Evolutionary conservation across 2,797 vertebrate species (phyloP).

Genomic region (Melopsittacus undulatus): DNA sequence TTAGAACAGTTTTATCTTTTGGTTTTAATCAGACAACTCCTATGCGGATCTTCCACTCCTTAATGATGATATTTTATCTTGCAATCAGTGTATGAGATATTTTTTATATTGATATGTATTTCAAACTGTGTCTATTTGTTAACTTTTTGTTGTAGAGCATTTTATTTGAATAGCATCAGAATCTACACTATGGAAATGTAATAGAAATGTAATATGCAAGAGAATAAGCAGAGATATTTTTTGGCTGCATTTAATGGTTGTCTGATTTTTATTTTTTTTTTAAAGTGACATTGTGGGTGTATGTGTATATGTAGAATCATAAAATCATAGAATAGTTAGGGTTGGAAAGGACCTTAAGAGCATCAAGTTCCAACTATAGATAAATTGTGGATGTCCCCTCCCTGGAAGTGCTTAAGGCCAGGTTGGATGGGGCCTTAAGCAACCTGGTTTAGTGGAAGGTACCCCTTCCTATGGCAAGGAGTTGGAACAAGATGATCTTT

Average conservation of each 20-base stretch:
- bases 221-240: not conserved
- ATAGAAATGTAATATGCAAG: not conserved
- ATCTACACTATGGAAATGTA: not conserved
- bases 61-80: conserved; percentile 33
- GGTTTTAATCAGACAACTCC: conserved; percentile 15
- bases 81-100: not conserved
- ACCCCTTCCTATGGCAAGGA: not conserved
- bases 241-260: not conserved
- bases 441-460: not conserved
- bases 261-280: accelerated
- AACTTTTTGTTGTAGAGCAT: not conserved
- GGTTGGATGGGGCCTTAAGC: not conserved
- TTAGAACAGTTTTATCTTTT: conserved; percentile 30
- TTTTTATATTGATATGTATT: conserved; percentile 9
- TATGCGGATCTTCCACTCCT: conserved; percentile 3
- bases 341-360: not conserved
- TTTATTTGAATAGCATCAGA: not conserved
- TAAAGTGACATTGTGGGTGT: not conserved
- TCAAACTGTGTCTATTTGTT: conserved; percentile 16
- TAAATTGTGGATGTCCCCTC: not conserved
- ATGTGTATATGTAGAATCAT: not conserved
- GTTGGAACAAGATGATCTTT: not conserved
- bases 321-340: not conserved
- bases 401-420: not conserved
- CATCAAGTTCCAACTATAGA: not conserved